Base-by-base conservation (phyloP, 37 sponge, comb jelly and placozoan species). In the Ephydatia muelleri region DNA sequence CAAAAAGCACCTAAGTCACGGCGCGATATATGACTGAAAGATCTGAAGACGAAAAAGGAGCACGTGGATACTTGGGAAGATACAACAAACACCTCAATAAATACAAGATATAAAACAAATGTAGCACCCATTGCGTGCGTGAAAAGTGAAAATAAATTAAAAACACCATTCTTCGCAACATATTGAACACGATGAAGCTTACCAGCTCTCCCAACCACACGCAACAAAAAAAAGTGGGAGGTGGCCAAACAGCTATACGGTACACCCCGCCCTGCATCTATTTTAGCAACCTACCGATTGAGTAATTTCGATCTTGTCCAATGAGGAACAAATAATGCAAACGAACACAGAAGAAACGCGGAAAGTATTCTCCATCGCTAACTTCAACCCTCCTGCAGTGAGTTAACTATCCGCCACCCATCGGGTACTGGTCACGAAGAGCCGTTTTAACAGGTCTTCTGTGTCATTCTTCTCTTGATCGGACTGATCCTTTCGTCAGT, bases 371-470 rank as follows among this genome's bases (percentile, higher is more conserved):
- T 87, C 88, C 36, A 82, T 82, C 70, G 28, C 69, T 48, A 82
- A 87, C 77, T 87, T 87, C 82, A 87, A 87, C 35, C 88, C 88
- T 29, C 30, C 82, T 0, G 82, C 88, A 0, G 88, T 87, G 48
- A 87, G 82, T 81, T n/a, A 26, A 35, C 31, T 37, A 21, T 57
- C 19, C 57, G 8, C 47, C 57, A 57, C 19, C 57, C 9, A 1
- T 21, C 1, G 9, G 57, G 19, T 6, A 19, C 14, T 57, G 57
- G 19, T 57, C 57, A 57, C 57, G 0, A 1, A 1, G 1, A 16
- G 28, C 30, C 28, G 14, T 27, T 30, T 70, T 0, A n/a, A 32
- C 74, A 89, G 89, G 73, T 89, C 38, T 79, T 89, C 48, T 76
- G 84, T 39, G 32, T 75, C 47, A 78, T 83, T 37, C 68, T 89